phyloP scores from a whole-genome alignment of 1,140 invertebrate genomes.

The Mycetomoellerius zeteki region DNA sequence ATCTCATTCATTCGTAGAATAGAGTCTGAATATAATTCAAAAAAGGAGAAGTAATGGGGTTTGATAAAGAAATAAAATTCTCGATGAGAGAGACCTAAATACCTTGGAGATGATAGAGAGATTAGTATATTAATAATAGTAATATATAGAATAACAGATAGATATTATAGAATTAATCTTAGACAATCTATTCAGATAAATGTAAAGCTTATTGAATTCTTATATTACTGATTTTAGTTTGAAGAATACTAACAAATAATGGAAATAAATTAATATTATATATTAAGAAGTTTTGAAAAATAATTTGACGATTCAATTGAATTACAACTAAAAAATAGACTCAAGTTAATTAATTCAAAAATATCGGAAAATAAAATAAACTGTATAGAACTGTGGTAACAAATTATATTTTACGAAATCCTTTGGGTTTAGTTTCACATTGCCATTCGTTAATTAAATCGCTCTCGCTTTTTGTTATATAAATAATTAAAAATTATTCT shows the following conservation, averaged over 20 bases:
- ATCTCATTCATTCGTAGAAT: constrained; percentile 35
- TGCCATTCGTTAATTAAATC: neutral
- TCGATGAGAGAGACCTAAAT: neutral
- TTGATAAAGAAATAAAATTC: constrained; percentile 35
- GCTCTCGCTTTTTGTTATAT: neutral
- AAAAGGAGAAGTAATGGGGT: constrained; percentile 4
- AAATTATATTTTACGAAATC: neutral
- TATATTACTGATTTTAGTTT: constrained; percentile 10
- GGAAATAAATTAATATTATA: neutral
- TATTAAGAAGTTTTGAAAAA: neutral
- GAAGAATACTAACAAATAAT: neutral
- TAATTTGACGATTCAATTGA: neutral
- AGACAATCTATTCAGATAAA: neutral
- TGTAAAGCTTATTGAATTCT: neutral
- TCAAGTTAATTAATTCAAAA: neutral
- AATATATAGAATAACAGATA: neutral
- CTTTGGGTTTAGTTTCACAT: neutral
- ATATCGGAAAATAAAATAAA: neutral
- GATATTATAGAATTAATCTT: neutral
- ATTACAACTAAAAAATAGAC: neutral
- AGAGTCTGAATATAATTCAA: constrained; percentile 8
- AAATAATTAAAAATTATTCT: constrained; percentile 62
- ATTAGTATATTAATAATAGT: neutral
- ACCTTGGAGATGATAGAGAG: neutral
- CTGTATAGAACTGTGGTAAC: neutral